Conservation (phyloP, 2,797 vertebrate species). For the Notoglanidium macrostoma region DNA sequence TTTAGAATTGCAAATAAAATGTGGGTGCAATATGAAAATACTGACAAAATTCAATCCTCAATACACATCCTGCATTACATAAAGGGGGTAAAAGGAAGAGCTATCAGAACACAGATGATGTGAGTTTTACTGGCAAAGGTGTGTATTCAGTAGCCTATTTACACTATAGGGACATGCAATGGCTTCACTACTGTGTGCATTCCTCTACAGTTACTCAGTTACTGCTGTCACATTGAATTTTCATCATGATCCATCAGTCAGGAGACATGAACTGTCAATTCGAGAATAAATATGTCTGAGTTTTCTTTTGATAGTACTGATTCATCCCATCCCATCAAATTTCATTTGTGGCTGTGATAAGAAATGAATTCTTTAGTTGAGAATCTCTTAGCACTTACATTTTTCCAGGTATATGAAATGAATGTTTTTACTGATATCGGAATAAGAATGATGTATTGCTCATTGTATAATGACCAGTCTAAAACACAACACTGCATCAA, state of each 20-base stretch:
- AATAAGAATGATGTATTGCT: not conserved
- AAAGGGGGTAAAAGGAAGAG: not conserved
- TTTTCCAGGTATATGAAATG: not conserved
- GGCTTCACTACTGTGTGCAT: not conserved
- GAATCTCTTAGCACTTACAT: not conserved
- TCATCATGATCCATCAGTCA: slow-evolving; percentile 20
- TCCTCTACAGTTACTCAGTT: not conserved
- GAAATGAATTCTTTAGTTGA: not conserved
- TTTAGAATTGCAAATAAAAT: slow-evolving; percentile 23
- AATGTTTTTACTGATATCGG: not conserved
- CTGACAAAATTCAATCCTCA: slow-evolving; percentile 10
- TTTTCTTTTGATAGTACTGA: slow-evolving; percentile 4
- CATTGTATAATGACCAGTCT: not conserved
- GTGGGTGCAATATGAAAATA: not conserved
- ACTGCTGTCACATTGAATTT: slow-evolving; percentile 5
- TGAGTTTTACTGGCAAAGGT: not conserved
- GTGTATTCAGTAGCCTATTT: slow-evolving; percentile 4
- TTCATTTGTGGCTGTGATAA: slow-evolving; percentile 24
- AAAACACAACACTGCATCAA: not conserved
- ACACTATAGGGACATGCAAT: not conserved
- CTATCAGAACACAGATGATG: not conserved
- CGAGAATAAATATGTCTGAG: slow-evolving; percentile 26
- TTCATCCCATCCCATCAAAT: slow-evolving; percentile 6
- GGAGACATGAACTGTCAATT: slow-evolving; percentile 20
- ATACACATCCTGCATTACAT: not conserved